Evolutionary conservation across 2,888 invertebrate genomes (phyloP).

Genomic region (Cephus nigrinus): DNA sequence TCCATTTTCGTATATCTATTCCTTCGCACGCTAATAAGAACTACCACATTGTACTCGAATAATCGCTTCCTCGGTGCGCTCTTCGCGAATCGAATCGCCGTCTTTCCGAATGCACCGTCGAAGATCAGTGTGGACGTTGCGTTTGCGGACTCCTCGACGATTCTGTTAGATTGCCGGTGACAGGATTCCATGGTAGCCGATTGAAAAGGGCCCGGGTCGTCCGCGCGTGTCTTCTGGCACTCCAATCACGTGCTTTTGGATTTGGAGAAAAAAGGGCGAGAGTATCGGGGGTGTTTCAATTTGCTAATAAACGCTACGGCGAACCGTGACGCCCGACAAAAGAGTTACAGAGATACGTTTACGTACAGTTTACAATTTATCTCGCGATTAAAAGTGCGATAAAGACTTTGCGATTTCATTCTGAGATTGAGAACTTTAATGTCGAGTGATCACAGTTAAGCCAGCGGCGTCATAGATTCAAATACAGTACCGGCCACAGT

Average conservation of each 20-base stretch:
- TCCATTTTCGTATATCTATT: neutral
- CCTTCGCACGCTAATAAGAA: neutral
- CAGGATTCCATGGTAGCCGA: neutral
- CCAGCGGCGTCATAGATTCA: neutral
- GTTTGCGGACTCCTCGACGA: slow-evolving; percentile 2
- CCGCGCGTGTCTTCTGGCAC: neutral
- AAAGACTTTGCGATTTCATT: neutral
- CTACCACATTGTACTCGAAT: neutral
- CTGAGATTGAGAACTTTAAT: neutral
- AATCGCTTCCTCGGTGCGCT: neutral
- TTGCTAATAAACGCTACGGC: neutral
- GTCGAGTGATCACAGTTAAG: neutral
- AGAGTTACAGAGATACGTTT: neutral
- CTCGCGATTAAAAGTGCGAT: neutral
- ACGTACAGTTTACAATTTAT: neutral
- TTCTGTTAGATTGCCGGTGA: neutral
- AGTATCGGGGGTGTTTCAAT: neutral
- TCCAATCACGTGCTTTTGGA: neutral
- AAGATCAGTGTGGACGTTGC: neutral
- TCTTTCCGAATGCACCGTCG: neutral
- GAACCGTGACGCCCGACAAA: neutral
- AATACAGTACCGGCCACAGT: neutral
- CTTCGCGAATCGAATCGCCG: neutral
- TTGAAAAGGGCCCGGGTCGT: neutral
- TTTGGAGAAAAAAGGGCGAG: neutral